Evolutionary conservation across 2,888 invertebrate genomes (phyloP), one percentile per base, ranked within the genome.

Genomic region (Troglohyphantes excavatus): DNA sequence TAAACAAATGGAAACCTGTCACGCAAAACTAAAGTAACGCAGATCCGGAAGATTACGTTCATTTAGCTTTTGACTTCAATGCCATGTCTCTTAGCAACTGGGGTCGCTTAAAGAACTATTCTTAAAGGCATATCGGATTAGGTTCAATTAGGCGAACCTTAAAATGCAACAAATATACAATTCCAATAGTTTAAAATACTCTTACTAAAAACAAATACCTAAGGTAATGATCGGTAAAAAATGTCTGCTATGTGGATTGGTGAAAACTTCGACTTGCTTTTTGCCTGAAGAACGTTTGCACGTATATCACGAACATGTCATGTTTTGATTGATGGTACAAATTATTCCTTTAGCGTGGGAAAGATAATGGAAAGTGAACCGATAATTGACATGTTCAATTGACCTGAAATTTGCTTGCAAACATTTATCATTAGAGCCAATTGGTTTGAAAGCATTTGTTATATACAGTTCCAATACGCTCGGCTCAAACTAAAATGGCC

Each of bases 41-140:
- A 53, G 2, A 53, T 53, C n/a, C n/a, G 1, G 17, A 53, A 53
- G 53, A 53, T 53, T 53, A 53, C 9, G 53, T 53, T 53, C 53
- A 53, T n/a, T 53, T 53, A 53, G 53, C 33, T 33, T 68, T 33
- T 11, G n/a, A 29, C 11, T 68, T 6, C 29, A 68, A 29, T 6
- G 39, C 21, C 68, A 21, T 39, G 68, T 68, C 33, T 68, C 33
- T 33, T 33, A 68, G 68, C n/a, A 68, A 39, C 33, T 33, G 21
- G 53, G 17, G 53, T 53, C 2, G 53, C 53, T 53, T 13, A 53
- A 53, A 13, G n/a, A 0, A 7, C 5, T 53, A 53, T 53, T 13
- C 53, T 53, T 5, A 53, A 53, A 39, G 17, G 53, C 53, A 53
- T 53, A n/a, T 53, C n/a, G 53, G 17, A 53, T 53, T 7, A 53